Percentiles rank a stretch among this genome's conserved stretches.
Conservation (phyloP, 1,140 invertebrate genomes). For the Drosophila nebulosa region DNA sequence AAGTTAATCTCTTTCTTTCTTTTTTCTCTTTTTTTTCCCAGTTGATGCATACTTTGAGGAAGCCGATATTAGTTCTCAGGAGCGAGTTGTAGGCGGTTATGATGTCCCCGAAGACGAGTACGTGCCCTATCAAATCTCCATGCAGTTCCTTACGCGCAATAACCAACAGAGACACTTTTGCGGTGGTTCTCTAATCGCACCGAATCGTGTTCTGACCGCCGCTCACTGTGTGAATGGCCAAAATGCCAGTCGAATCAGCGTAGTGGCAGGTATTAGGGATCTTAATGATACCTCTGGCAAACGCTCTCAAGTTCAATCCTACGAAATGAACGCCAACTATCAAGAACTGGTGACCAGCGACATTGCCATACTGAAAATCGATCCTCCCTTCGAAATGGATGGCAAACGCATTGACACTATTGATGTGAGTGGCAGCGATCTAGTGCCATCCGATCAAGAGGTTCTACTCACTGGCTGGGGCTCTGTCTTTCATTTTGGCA, state of each 20-base stretch:
- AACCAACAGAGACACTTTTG: slow-evolving; percentile 77
- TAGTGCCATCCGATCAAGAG: slow-evolving; percentile 55
- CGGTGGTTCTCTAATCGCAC: slow-evolving; percentile 82
- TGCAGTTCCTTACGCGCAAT: slow-evolving; percentile 65
- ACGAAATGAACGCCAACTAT: slow-evolving; percentile 75
- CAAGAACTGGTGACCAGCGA: slow-evolving; percentile 74
- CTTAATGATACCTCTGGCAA: slow-evolving; percentile 74
- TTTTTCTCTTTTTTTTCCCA: neutral
- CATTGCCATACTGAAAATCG: slow-evolving; percentile 77
- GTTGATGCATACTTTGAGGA: slow-evolving; percentile 67
- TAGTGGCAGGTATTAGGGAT: slow-evolving; percentile 81
- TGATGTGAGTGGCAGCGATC: slow-evolving; percentile 55
- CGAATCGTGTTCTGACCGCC: slow-evolving; percentile 81
- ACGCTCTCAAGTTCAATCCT: slow-evolving; percentile 59
- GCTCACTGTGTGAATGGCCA: slow-evolving; percentile 82
- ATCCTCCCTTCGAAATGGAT: slow-evolving; percentile 70
- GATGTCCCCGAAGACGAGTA: slow-evolving; percentile 66
- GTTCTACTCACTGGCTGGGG: slow-evolving; percentile 78
- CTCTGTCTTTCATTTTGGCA: slow-evolving; percentile 70
- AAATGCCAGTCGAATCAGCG: slow-evolving; percentile 73
- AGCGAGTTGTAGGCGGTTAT: slow-evolving; percentile 71
- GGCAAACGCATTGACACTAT: slow-evolving; percentile 59
- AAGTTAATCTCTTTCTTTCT: neutral
- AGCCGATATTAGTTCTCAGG: slow-evolving; percentile 55
- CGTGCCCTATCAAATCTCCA: slow-evolving; percentile 74